Evolutionary conservation across 1,140 invertebrate genomes (phyloP), one percentile per base, ranked within the genome.

Genomic region (Apis dorsata): DNA sequence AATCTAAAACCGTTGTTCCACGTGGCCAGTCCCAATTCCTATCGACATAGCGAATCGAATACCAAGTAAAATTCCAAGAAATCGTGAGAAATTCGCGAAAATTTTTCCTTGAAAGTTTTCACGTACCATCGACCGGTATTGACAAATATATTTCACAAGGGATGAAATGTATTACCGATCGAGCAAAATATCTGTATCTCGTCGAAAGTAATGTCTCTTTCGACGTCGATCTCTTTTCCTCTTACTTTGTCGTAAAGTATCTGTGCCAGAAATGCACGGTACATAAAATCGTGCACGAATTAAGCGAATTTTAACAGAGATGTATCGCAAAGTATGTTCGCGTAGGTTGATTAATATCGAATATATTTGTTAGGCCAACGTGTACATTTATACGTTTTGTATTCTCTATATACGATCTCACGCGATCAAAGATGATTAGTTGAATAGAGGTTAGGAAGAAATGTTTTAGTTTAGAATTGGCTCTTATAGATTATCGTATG

Each of bases 381-480:
- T 10, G 28, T 21, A 7, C 7, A n/a, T 81, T 73, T 73, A 13
- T 59, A 55, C 60, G 60, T 65, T 81, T 81, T 76, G 62, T 81
- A 76, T 76, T 53, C 76, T 81, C 63, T 77, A 81, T 65, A 76
- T 9, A 28, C 24, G 51, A 21, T 21, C n/a, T 71, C 19, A 19
- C 15, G 21, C 10, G 65, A 55, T n/a, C 17, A 53, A 44, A 10
- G 34, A 7, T 24, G 44, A 68, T 81, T 69, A 68, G 53, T 59
- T 74, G 34, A 2, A 2, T 76, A 76, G 63, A n/a, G 4, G 44
- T 66, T 76, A 66, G 62, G 1, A 28, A 44, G 34, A 44, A 44
- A 44, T 44, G 17, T 81, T 81, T 81, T 81, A 81, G 73, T 81
- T 81, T 81, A 81, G 73, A 76, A 60, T 75, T 34, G 73, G 63